Evolutionary conservation across 2,113 vertebrate species (phyloP).

Genomic region (Camelus dromedarius): DNA sequence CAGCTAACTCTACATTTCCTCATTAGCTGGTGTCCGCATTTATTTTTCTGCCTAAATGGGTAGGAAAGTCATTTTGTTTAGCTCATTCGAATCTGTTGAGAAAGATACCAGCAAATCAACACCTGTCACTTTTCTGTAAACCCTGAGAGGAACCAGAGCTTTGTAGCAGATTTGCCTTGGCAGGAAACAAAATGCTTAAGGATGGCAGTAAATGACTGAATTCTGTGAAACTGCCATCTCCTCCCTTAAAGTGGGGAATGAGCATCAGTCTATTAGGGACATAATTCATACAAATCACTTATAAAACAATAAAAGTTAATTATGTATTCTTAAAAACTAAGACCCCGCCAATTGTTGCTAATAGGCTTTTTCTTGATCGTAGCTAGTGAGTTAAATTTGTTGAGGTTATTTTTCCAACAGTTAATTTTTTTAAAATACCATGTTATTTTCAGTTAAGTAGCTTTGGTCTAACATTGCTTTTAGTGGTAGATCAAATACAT

Average conservation of each 20-base stretch:
- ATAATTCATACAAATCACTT: conserved; percentile 89
- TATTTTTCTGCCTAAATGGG: conserved; percentile 74
- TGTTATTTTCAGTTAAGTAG: conserved; percentile 71
- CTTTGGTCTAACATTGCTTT: conserved; percentile 53
- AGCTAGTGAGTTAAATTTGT: conserved; percentile 84
- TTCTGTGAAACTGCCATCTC: conserved; percentile 82
- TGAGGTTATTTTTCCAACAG: conserved; percentile 80
- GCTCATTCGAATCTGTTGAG: conserved; percentile 78
- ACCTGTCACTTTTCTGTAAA: conserved; percentile 80
- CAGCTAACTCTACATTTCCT: conserved; percentile 66
- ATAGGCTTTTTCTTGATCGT: conserved; percentile 83
- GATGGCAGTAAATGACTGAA: conserved; percentile 80
- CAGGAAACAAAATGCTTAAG: conserved; percentile 70
- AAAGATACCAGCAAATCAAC: conserved; percentile 79
- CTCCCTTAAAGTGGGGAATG: conserved; percentile 81
- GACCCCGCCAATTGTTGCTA: conserved; percentile 86
- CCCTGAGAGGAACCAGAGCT: conserved; percentile 78
- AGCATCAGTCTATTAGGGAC: conserved; percentile 79
- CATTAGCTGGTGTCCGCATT: conserved; percentile 62
- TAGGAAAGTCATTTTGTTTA: conserved; percentile 79
- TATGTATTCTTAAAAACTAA: conserved; percentile 84
- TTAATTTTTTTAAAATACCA: conserved; percentile 66
- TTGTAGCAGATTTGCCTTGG: conserved; percentile 81
- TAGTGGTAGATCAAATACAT: not conserved
- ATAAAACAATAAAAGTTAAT: conserved; percentile 89